Percentiles rank a stretch among this genome's conserved stretches.
phyloP scores from a whole-genome alignment of 2,797 vertebrate genomes.

The Clarias laeviceps region DNA sequence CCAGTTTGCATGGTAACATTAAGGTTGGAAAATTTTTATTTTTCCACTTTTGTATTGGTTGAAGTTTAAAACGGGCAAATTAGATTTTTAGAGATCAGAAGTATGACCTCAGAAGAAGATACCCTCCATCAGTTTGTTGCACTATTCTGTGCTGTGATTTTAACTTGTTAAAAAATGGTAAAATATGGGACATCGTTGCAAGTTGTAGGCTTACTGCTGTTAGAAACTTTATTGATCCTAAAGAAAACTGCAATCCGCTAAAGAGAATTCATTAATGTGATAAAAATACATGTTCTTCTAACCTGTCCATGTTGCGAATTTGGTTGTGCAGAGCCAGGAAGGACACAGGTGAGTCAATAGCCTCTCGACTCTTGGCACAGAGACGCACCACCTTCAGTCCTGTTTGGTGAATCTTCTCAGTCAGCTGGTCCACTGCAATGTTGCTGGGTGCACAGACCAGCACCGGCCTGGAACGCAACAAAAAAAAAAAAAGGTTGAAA shows the following conservation, averaged over 20 bases:
- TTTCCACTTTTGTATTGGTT: too few relatives aligned
- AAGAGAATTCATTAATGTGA: background rate
- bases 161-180: too few relatives aligned
- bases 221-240: background rate
- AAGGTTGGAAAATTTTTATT: too few relatives aligned
- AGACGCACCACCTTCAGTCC: slow-evolving; percentile 96
- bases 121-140: too few relatives aligned
- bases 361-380: slow-evolving; percentile 95
- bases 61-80: too few relatives aligned
- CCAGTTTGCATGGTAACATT: too few relatives aligned
- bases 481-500: background rate
- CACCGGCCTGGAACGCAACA: slow-evolving; percentile 80
- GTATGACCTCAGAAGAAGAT: too few relatives aligned
- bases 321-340: slow-evolving; percentile 98
- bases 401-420: slow-evolving; percentile 97
- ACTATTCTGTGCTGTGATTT: too few relatives aligned
- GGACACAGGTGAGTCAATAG: slow-evolving; percentile 96
- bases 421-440: slow-evolving; percentile 97
- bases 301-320: slow-evolving; percentile 99
- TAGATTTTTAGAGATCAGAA: too few relatives aligned
- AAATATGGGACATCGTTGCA: too few relatives aligned
- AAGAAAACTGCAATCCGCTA: background rate
- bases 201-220: background rate
- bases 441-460: slow-evolving; percentile 97
- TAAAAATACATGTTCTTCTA: background rate